Evolutionary conservation across 2,888 invertebrate species (phyloP).

Genomic region (Helicoverpa assulta): DNA sequence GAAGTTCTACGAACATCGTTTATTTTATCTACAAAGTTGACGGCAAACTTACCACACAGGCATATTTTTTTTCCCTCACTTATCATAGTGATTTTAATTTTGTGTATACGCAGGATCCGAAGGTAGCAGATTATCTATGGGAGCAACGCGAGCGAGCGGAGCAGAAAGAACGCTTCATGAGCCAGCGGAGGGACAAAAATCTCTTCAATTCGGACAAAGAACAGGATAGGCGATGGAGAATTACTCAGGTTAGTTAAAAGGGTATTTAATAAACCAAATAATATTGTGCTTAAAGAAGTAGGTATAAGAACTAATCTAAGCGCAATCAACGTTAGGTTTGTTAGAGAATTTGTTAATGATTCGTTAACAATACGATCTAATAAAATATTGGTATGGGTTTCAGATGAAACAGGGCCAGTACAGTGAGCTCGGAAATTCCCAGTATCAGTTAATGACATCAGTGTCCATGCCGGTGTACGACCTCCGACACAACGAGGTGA

Average conservation of each 20-base stretch:
- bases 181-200: constrained; percentile 91
- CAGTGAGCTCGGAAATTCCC: constrained; percentile 90
- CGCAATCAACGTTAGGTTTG: too few relatives aligned
- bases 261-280: too few relatives aligned
- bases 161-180: constrained; percentile 94
- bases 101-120: constrained; percentile 92
- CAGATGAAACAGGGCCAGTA: constrained; percentile 91
- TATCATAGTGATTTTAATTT: neutral
- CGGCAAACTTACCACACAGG: too few relatives aligned
- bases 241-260: constrained; percentile 77
- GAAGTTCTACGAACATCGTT: neutral
- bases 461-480: constrained; percentile 98
- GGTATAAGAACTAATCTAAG: too few relatives aligned
- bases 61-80: neutral
- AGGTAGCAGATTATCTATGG: constrained; percentile 97
- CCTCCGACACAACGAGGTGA: constrained; percentile 95
- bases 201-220: constrained; percentile 92
- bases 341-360: too few relatives aligned
- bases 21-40: too few relatives aligned
- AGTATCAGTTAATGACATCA: constrained; percentile 96
- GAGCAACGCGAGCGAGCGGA: constrained; percentile 95
- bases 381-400: constrained; percentile 40
- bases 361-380: too few relatives aligned
- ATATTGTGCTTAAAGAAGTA: too few relatives aligned
- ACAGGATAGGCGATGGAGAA: constrained; percentile 91